phyloP scores from a whole-genome alignment of 1,140 invertebrate genomes.

The Limonius californicus region DNA sequence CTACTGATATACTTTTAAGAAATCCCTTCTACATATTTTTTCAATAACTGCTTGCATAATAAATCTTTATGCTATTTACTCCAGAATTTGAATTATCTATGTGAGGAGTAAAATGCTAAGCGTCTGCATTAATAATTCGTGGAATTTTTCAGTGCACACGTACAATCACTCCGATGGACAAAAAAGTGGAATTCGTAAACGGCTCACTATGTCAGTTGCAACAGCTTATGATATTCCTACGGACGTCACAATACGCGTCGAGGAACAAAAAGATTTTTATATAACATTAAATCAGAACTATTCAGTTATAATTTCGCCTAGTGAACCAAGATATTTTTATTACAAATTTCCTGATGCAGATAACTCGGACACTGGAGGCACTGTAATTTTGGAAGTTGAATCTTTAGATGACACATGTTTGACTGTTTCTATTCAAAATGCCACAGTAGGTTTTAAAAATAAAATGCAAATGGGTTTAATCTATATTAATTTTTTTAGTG shows the following conservation, averaged over 20 bases:
- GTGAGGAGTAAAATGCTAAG: no score
- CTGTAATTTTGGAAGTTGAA: conserved; percentile 62
- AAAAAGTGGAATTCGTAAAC: no score
- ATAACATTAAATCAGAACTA: conserved; percentile 33
- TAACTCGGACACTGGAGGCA: conserved; percentile 40
- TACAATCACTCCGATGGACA: no score
- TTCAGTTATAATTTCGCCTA: conserved; percentile 47
- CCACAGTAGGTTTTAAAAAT: conserved; percentile 38
- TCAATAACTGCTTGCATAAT: no score
- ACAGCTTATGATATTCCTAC: not conserved
- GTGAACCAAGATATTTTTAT: conserved; percentile 46
- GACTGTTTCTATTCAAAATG: conserved; percentile 51
- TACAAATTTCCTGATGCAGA: conserved; percentile 32
- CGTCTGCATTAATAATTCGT: no score
- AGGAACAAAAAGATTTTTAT: conserved; percentile 36
- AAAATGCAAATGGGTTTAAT: no score
- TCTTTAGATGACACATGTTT: conserved; percentile 66
- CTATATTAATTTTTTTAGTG: conserved; percentile 52
- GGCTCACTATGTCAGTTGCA: not conserved
- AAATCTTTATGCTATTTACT: no score
- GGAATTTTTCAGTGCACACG: no score
- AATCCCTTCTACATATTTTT: no score
- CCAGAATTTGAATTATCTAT: no score
- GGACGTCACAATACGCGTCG: conserved; percentile 38
- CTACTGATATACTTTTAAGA: no score